Evolutionary conservation across 2,113 vertebrate genomes (phyloP), one percentile per base, ranked within the genome.

Genomic region (western clawed frog (Xenopus tropicalis)): DNA sequence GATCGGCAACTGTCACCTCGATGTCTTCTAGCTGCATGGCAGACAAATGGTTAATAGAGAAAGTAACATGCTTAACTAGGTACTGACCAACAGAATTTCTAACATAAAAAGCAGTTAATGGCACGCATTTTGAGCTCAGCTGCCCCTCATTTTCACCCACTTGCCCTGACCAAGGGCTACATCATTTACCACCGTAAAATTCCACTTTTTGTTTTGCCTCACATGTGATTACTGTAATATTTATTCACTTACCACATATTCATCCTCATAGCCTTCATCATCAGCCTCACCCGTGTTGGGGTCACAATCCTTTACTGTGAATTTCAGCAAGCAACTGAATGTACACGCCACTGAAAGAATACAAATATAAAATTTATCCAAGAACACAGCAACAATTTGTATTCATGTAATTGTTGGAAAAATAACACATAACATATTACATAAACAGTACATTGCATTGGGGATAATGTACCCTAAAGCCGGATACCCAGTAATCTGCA

Each of bases 321-420:
- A 93, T 77, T 93, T 93, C 89, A 93, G 86, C 83, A 91, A 85
- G 76, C 92, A 93, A 85, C 91, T 93, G 81, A 93, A 92, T 0
- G 90, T 91, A 77, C 91, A 92, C 56, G 90, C 83, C 85, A 92
- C 92, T 93, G 78, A 7, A 63, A 29, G 17, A 0, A 63, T 10
- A 48, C 2, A 48, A 48, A 48, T 48, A 48, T 13, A 13, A 12
- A 3, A 57, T 57, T 19, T 20, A 57, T 12, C 1, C 4, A 57
- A 5, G 1, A 57, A 57, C 54, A 57, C 19, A 21, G 19, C n/a
- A 57, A 8, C 10, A 2, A 29, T 29, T 29, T 3, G 29, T 37
- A 4, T 37, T 37, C 29, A 37, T 37, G 29, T 9, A 37, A 9
- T 37, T 37, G 29, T 9, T 54, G 1, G n/a, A 54, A 52, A 58